Evolutionary conservation across 2,888 invertebrate genomes (phyloP).

Genomic region (Leucozona laternaria): DNA sequence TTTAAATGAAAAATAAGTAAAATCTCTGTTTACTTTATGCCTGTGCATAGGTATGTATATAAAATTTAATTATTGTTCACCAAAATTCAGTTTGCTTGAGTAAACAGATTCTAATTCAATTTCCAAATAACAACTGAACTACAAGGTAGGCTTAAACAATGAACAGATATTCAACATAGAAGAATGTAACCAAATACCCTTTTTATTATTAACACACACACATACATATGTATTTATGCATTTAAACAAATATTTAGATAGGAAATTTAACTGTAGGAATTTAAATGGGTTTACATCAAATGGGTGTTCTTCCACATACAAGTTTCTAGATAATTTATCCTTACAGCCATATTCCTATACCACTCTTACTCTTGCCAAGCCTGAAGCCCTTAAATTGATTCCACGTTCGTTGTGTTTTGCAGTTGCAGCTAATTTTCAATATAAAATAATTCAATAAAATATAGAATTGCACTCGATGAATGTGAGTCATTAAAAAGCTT

Average conservation of each 20-base stretch:
- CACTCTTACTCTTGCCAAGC: neutral
- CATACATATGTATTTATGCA: neutral
- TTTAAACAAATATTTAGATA: neutral
- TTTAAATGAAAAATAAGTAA: constrained; percentile 2
- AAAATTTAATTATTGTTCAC: constrained; percentile 10
- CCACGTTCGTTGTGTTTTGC: neutral
- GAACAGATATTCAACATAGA: neutral
- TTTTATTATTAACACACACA: neutral
- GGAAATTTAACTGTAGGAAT: constrained; percentile 7
- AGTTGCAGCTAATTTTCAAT: constrained; percentile 49
- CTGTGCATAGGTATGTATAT: neutral
- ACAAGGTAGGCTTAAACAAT: constrained; percentile 1
- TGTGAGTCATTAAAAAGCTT: constrained; percentile 46
- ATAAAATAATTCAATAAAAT: constrained; percentile 70
- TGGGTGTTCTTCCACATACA: neutral
- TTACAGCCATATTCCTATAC: neutral
- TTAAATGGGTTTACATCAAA: constrained; percentile 18
- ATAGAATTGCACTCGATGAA: constrained; percentile 58
- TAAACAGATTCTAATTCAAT: constrained; percentile 23
- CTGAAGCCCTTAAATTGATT: neutral
- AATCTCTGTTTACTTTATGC: neutral
- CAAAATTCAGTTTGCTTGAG: constrained; percentile 1
- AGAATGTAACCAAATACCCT: constrained; percentile 13
- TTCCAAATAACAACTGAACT: constrained; percentile 9
- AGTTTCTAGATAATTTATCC: constrained; percentile 1